Evolutionary conservation across 2,888 invertebrate species (phyloP).

Genomic region (Lepidonotus clava): DNA sequence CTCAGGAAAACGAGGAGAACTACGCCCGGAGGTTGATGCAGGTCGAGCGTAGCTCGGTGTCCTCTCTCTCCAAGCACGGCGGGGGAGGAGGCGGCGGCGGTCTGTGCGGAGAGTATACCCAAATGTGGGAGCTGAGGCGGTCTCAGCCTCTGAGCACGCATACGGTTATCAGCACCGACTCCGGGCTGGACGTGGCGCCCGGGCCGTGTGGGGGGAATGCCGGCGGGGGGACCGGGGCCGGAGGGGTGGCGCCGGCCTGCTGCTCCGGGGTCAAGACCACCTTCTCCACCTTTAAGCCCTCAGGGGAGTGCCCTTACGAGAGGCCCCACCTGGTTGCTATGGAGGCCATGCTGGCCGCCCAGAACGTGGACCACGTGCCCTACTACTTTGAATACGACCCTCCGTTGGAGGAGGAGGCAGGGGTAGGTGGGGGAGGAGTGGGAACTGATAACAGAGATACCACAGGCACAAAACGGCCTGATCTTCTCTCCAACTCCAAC

Average conservation of each 20-base stretch:
- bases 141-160: constrained; percentile 29
- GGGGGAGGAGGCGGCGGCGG: constrained; percentile 4
- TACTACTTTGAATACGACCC: constrained; percentile 47
- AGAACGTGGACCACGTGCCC: neutral
- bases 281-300: constrained; percentile 37
- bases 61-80: constrained; percentile 50
- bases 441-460: neutral
- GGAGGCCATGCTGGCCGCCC: constrained; percentile 1
- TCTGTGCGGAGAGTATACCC: constrained; percentile 40
- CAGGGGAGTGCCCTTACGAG: constrained; percentile 24
- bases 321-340: constrained; percentile 28
- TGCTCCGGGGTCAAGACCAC: constrained; percentile 35
- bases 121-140: constrained; percentile 49
- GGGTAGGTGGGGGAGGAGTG: neutral
- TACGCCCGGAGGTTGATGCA: constrained; percentile 50
- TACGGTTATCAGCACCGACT: constrained; percentile 30
- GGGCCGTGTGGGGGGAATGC: neutral
- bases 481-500: constrained; percentile 43
- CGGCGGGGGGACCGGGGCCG: neutral
- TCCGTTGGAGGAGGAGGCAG: neutral
- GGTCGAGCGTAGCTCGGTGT: constrained; percentile 34
- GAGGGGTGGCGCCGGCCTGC: constrained; percentile 11
- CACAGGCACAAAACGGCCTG: constrained; percentile 1
- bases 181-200: constrained; percentile 17
- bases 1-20: constrained; percentile 53